These are phyloP conservation scores for Rhynchophorus ferrugineus DNA, from an alignment of 1,140 invertebrate genomes.

Conservation along the genomic window DNA sequence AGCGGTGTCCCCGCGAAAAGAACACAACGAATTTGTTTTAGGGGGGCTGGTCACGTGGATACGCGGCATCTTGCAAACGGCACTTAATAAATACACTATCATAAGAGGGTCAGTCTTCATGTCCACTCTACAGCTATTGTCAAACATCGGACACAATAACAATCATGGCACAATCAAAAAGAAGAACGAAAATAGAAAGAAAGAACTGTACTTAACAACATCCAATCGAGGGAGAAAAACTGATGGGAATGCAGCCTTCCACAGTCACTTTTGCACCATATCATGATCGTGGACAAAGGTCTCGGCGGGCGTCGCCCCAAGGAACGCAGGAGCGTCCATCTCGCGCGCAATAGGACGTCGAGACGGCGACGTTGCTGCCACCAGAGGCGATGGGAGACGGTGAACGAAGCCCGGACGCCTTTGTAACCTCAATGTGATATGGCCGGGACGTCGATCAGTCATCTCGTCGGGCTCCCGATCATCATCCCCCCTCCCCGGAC, in stretches of 20 bases:
- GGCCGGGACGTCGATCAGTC: too few species aligned
- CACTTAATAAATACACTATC: constrained; percentile 27
- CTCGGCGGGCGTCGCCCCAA: background rate
- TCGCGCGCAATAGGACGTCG: constrained; percentile 4
- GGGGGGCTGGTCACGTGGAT: constrained; percentile 11
- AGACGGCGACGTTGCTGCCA: too few species aligned
- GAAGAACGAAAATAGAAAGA: constrained; percentile 27
- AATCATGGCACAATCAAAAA: constrained; percentile 32
- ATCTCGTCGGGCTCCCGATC: too few species aligned
- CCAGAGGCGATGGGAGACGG: too few species aligned
- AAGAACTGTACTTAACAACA: constrained; percentile 4
- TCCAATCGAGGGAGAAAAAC: too few species aligned
- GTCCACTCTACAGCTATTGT: constrained; percentile 30
- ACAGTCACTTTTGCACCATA: background rate
- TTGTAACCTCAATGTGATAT: too few species aligned
- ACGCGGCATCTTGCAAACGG: constrained; percentile 27
- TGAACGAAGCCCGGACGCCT: too few species aligned
- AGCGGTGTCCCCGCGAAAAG: background rate
- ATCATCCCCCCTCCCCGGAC: too few species aligned
- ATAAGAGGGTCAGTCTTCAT: constrained; percentile 32
- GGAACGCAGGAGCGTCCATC: too few species aligned
- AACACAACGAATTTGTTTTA: constrained; percentile 7
- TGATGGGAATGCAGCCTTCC: constrained; percentile 3
- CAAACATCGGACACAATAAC: constrained; percentile 26
- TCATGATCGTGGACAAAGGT: background rate